Percentiles rank a stretch among this genome's conserved stretches.
These are phyloP conservation scores for Myrmecobius fasciatus DNA, from an alignment of 2,113 vertebrate species.

Conservation along the genomic window DNA sequence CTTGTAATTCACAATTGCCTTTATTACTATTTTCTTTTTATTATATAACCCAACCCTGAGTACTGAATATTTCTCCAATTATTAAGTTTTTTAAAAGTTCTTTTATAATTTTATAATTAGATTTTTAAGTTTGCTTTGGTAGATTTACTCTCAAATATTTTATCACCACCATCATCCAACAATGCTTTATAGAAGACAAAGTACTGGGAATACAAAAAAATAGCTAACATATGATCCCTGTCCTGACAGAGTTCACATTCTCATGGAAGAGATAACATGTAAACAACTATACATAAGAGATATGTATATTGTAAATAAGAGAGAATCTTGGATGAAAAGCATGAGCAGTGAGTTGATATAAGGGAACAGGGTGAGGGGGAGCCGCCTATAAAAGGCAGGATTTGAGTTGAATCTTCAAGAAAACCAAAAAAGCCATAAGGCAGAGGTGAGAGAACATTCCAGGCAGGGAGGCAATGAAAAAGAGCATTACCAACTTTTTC, in stretches of 20 bases:
- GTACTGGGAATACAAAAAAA: not conserved
- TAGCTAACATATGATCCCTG: not conserved
- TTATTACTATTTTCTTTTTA: not conserved
- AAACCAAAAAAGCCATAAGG: not conserved
- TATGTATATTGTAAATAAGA: not conserved
- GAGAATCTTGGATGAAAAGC: not conserved
- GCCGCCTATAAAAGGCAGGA: not conserved
- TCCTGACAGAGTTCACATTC: not conserved
- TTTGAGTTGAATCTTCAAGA: not conserved
- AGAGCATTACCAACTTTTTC: not conserved
- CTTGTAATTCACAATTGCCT: not conserved
- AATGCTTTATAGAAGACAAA: not conserved
- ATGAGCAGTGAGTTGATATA: not conserved
- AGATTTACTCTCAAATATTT: not conserved
- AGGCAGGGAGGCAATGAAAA: not conserved
- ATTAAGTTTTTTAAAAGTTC: not conserved
- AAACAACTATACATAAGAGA: not conserved
- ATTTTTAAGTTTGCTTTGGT: not conserved
- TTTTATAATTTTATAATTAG: not conserved
- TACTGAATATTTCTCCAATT: not conserved
- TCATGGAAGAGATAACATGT: not conserved
- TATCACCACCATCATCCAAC: not conserved
- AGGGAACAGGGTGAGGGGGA: not conserved
- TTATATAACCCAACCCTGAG: not conserved
- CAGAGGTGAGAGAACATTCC: not conserved